These are phyloP conservation scores for Thymelicus lineola DNA, from an alignment of 2,888 invertebrate genomes.

Conservation along the genomic window DNA sequence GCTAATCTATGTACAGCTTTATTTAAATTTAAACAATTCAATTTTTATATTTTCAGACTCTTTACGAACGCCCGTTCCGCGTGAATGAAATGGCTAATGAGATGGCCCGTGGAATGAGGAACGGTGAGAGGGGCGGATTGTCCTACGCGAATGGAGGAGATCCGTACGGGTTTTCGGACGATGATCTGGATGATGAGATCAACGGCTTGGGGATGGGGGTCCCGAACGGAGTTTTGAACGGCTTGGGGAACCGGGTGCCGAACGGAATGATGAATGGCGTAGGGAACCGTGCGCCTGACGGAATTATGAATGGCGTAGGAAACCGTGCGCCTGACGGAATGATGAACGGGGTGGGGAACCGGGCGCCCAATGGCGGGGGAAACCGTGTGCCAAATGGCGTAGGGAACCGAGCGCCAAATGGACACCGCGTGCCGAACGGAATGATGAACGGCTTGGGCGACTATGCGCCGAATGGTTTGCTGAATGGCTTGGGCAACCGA, in stretches of 20 bases:
- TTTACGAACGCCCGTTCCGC: slow-evolving; percentile 19
- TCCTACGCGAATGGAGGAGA: background rate
- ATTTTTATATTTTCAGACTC: slow-evolving; percentile 19
- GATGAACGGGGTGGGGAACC: background rate
- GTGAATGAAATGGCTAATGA: background rate
- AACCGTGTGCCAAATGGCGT: background rate
- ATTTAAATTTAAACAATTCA: too few relatives aligned
- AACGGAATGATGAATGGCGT: background rate
- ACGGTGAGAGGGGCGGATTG: background rate
- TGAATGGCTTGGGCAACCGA: background rate
- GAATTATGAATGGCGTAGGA: background rate
- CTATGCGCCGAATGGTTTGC: background rate
- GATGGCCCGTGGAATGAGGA: background rate
- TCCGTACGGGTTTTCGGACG: too few relatives aligned
- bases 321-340: background rate
- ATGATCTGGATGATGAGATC: too few relatives aligned
- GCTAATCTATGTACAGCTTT: too few relatives aligned
- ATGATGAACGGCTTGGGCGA: background rate
- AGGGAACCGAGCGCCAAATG: background rate
- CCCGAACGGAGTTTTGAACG: too few relatives aligned
- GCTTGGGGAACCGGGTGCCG: too few relatives aligned
- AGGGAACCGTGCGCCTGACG: background rate
- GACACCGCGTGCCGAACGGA: background rate
- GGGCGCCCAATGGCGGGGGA: background rate
- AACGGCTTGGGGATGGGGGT: too few relatives aligned